A percentile compares a stretch with the other conserved stretches of the same genome.
Evolutionary conservation across 1,140 invertebrate species (phyloP).

Genomic region (Magallana angulata): DNA sequence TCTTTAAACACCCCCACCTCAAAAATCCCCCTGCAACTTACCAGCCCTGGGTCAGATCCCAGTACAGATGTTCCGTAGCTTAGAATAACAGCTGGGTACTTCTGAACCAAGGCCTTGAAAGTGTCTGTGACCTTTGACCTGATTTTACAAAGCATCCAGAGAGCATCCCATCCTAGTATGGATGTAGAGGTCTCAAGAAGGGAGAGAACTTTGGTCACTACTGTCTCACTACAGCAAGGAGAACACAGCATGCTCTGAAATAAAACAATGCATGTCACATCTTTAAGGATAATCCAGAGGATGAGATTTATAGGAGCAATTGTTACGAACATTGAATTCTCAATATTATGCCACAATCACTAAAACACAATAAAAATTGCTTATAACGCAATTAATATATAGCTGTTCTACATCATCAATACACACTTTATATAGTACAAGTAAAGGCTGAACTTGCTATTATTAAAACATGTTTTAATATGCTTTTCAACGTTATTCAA

Average conservation of each 20-base stretch:
- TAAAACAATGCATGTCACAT: background rate
- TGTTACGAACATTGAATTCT: no score
- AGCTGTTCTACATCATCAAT: no score
- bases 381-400: no score
- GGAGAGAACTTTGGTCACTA: background rate
- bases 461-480: no score
- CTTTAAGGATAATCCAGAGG: no score
- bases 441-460: no score
- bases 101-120: constrained; percentile 2
- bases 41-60: background rate
- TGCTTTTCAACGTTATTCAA: no score
- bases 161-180: background rate
- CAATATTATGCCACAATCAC: no score
- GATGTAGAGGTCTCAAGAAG: background rate
- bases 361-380: no score
- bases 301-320: no score
- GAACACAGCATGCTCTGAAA: constrained; percentile 39
- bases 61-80: constrained; percentile 42
- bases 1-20: background rate
- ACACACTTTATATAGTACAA: no score
- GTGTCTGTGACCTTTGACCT: background rate
- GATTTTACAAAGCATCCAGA: constrained; percentile 41
- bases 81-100: constrained; percentile 31
- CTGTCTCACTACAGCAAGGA: background rate
- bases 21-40: background rate